Percentiles rank a stretch among this genome's conserved stretches.
These are phyloP conservation scores for Coreius guichenoti DNA, from an alignment of 2,797 vertebrate species.

Conservation along the genomic window DNA sequence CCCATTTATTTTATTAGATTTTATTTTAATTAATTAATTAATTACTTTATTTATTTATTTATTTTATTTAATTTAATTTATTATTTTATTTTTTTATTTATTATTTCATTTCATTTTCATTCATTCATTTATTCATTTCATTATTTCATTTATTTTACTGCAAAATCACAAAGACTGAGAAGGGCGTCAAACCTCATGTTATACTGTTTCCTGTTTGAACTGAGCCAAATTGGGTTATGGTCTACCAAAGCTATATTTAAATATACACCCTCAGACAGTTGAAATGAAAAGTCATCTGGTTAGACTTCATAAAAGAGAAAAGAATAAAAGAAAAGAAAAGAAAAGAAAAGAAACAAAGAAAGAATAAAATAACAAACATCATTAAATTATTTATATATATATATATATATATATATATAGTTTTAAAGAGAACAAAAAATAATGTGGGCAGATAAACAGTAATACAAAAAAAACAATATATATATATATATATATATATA, in stretches of 20 bases:
- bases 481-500: too few species aligned
- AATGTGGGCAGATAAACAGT: neutral
- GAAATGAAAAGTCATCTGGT: neutral
- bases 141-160: neutral
- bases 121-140: too few species aligned
- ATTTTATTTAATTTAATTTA: too few species aligned
- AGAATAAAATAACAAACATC: neutral
- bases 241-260: slow-evolving; percentile 6
- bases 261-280: neutral
- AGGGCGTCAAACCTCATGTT: neutral
- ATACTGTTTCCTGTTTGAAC: slow-evolving; percentile 31
- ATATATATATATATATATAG: too few species aligned
- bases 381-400: too few species aligned
- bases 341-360: neutral
- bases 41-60: too few species aligned
- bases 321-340: neutral
- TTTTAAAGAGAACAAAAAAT: neutral
- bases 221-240: neutral
- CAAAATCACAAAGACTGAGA: neutral
- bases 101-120: too few species aligned
- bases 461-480: too few species aligned
- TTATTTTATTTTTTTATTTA: too few species aligned
- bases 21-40: neutral
- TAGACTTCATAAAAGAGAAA: neutral
- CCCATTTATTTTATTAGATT: neutral